These are phyloP conservation scores for Tricholauxania praeusta DNA, from an alignment of 2,888 invertebrate species.

Conservation along the genomic window DNA sequence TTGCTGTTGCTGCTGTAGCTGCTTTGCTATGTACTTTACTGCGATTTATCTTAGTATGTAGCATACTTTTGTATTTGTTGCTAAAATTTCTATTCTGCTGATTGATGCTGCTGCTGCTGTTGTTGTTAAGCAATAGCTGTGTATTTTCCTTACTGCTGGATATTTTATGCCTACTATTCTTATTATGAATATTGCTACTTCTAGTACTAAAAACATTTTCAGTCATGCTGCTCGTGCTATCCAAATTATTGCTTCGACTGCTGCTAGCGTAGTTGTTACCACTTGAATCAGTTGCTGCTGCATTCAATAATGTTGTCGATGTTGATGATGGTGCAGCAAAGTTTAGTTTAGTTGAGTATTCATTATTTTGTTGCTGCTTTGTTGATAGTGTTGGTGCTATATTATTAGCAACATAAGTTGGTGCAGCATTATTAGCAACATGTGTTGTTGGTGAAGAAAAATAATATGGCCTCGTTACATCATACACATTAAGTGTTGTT, in stretches of 20 bases:
- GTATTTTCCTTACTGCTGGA: slow-evolving; percentile 47
- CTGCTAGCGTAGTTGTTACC: slow-evolving; percentile 36
- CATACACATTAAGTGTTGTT: background rate
- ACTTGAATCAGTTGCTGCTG: slow-evolving; percentile 41
- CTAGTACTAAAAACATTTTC: slow-evolving; percentile 52
- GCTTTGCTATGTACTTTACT: slow-evolving; percentile 28
- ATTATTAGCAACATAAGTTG: slow-evolving; percentile 34
- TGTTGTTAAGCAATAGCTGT: slow-evolving; percentile 44
- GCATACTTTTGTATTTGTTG: slow-evolving; percentile 37
- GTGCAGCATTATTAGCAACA: slow-evolving; percentile 19
- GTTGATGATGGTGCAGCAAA: slow-evolving; percentile 7
- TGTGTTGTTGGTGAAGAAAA: slow-evolving; percentile 14
- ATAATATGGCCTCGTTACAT: background rate
- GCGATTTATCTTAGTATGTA: slow-evolving; percentile 36
- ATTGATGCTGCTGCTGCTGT: slow-evolving; percentile 38
- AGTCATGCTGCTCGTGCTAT: slow-evolving; percentile 50
- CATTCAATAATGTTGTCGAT: slow-evolving; percentile 14
- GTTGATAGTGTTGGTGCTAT: slow-evolving; percentile 13
- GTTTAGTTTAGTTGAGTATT: background rate
- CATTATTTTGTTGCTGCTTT: background rate
- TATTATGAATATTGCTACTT: slow-evolving; percentile 45
- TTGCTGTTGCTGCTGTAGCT: slow-evolving; percentile 34
- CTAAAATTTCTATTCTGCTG: slow-evolving; percentile 36
- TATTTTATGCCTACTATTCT: slow-evolving; percentile 37
- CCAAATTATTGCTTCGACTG: slow-evolving; percentile 45